Conservation (phyloP, 2,113 vertebrate genomes). For the Ariopsis seemanni region DNA sequence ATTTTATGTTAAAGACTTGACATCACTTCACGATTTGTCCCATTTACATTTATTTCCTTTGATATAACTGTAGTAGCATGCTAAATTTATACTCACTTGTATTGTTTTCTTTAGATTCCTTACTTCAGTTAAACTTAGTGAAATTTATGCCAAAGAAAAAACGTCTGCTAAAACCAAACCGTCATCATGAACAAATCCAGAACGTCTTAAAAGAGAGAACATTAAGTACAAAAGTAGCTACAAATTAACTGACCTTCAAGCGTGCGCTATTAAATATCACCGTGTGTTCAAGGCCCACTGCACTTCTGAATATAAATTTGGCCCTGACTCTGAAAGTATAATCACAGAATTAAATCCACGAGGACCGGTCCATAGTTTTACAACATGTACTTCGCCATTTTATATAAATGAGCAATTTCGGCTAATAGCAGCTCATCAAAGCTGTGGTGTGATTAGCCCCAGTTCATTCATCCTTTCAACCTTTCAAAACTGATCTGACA, state of each 20-base stretch:
- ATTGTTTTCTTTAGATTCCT: no score
- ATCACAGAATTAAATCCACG: conserved; percentile 17
- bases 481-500: conserved; percentile 21
- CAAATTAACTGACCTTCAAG: conserved; percentile 33
- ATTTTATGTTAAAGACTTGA: neutral
- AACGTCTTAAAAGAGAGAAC: neutral
- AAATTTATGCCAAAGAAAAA: neutral
- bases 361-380: neutral
- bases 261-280: conserved; percentile 2
- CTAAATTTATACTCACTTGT: no score
- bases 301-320: conserved; percentile 24
- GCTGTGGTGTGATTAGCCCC: conserved; percentile 8
- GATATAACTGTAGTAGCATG: neutral
- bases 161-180: neutral
- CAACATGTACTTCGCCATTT: conserved; percentile 14
- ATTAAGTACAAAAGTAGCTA: neutral
- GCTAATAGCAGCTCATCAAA: conserved; percentile 34
- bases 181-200: neutral
- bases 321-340: conserved; percentile 14
- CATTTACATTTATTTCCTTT: neutral
- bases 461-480: conserved; percentile 35
- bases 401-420: conserved; percentile 27
- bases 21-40: neutral
- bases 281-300: neutral
- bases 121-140: no score